phyloP scores from a whole-genome alignment of 2,888 invertebrate genomes.

The Drosophila histrio region DNA sequence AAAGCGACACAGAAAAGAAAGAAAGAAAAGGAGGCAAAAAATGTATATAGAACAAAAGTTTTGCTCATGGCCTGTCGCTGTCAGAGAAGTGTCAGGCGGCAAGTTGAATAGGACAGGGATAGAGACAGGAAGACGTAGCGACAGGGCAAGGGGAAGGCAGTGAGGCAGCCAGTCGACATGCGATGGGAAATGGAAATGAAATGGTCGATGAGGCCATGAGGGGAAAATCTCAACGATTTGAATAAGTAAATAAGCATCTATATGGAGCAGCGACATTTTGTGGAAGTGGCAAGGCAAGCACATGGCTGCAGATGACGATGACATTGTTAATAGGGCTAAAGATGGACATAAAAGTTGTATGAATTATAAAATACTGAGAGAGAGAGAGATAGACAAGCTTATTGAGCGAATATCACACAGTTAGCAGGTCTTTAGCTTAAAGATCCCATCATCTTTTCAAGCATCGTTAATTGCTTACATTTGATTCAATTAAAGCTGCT shows the following conservation, averaged over 20 bases:
- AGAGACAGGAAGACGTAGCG: conserved; percentile 32
- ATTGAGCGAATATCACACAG: no score
- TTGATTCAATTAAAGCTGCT: conserved; percentile 3
- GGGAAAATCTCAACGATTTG: conserved; percentile 70
- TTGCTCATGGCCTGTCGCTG: conserved; percentile 80
- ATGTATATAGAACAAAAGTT: conserved; percentile 76
- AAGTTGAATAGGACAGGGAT: conserved; percentile 72
- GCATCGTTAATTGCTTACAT: neutral
- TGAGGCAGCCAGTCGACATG: conserved; percentile 46
- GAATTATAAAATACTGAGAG: conserved; percentile 22
- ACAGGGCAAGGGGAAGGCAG: neutral
- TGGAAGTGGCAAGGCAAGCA: conserved; percentile 39
- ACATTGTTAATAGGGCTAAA: conserved; percentile 66
- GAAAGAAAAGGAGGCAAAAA: conserved; percentile 31
- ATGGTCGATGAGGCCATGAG: conserved; percentile 24
- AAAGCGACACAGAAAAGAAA: conserved; percentile 37
- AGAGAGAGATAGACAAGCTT: no score
- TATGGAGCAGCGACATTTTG: conserved; percentile 36
- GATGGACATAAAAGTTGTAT: conserved; percentile 41
- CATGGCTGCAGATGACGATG: conserved; percentile 70
- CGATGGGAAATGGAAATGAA: conserved; percentile 54
- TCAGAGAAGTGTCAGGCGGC: conserved; percentile 82
- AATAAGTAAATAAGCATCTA: conserved; percentile 75
- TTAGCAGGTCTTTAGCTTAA: no score
- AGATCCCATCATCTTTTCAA: no score